These are phyloP conservation scores for Phalacrocorax pelagicus DNA, from an alignment of 2,113 vertebrate genomes.

Conservation along the genomic window DNA sequence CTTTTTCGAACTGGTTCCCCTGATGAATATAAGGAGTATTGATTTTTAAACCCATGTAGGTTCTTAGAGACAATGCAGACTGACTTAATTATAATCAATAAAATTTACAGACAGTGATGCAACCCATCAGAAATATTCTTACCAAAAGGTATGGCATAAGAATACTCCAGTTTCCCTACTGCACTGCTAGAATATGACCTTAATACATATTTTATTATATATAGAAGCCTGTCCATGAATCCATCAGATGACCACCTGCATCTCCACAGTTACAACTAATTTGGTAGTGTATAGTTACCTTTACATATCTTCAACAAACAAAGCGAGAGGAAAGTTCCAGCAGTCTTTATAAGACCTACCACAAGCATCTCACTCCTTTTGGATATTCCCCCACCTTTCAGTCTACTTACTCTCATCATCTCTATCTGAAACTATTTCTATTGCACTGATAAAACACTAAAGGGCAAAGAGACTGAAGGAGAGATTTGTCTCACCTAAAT, in stretches of 20 bases:
- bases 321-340: neutral
- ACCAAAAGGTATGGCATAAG: conserved; percentile 73
- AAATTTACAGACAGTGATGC: conserved; percentile 79
- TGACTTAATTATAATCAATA: conserved; percentile 83
- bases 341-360: neutral
- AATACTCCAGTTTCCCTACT: conserved; percentile 66
- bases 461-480: neutral
- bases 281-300: neutral
- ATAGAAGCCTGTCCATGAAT: conserved; percentile 42
- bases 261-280: neutral
- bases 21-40: conserved; percentile 70
- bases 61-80: conserved; percentile 78
- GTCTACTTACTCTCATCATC: neutral
- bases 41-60: conserved; percentile 75
- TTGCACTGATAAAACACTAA: conserved; percentile 5
- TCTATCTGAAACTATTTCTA: conserved; percentile 29
- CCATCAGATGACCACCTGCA: conserved; percentile 28
- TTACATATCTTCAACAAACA: neutral
- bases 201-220: conserved; percentile 82
- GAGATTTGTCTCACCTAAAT: conserved; percentile 4
- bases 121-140: conserved; percentile 70
- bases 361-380: neutral
- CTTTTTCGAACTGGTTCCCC: conserved; percentile 61
- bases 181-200: conserved; percentile 68
- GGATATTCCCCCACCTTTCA: neutral